Base-by-base conservation (phyloP, 2,888 invertebrate genomes). In the Caenorhabditis zanzibari region DNA sequence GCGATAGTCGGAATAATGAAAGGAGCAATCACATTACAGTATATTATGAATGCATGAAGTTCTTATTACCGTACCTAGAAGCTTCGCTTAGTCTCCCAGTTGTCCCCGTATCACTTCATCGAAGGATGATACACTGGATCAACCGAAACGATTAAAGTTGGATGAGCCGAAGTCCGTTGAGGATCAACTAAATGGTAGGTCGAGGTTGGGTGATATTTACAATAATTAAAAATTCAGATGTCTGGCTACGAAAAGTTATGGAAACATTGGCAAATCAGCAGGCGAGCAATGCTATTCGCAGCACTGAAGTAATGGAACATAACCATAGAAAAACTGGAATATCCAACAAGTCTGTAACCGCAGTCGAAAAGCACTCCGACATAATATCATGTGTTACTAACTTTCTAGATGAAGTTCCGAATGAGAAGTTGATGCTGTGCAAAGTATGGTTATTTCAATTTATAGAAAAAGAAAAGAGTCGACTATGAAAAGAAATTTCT, bases 391-490 rank as follows among this genome's bases (percentile, higher is more conserved):
- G 73, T 26, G 66, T 81, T 19, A 68, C 61, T 4, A 61, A 49
- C 38, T 81, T 69, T 47, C 22, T 69, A n/a, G 74, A 81, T n/a
- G 54, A 49, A 14, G 68, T 81, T 49, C 74, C 73, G 7, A 68
- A 74, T 16, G 74, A 81, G 16, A 74, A 81, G 22, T 24, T 81
- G 9, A 81, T 81, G 81, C 26, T 81, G 28, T 52, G 56, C 52
- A 75, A 81, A 71, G 81, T 81, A 10, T 28, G 75, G 38, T 38
- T 81, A 32, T 81, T 81, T 41, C 81, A 81, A 47, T 81, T 81
- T 19, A 69, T 81, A 5, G 63, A 81, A 38, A 61, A 49, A 12
- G 81, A 81, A 26, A 75, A 75, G 59, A 35, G 52, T 9, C 28
- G 58, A 28, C n/a, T 81, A 41, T 69, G 32, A 32, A 49, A 47